Evolutionary conservation across 1,140 invertebrate species (phyloP).

Genomic region (Thaumetopoea pityocampa): DNA sequence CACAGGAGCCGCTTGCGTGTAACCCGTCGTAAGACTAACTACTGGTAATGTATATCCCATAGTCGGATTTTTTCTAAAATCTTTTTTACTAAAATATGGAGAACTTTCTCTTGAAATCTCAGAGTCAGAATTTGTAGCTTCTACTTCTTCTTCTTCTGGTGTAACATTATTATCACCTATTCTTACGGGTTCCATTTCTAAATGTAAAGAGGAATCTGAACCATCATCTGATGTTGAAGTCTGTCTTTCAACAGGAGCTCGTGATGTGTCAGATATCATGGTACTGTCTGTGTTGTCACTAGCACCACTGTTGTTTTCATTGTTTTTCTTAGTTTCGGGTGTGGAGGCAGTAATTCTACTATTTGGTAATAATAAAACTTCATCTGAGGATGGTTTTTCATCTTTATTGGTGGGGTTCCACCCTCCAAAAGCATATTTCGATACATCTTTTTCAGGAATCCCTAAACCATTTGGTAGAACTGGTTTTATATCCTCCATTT

Average conservation of each 20-base stretch:
- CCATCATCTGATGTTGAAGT: constrained; percentile 57
- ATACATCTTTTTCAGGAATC: constrained; percentile 60
- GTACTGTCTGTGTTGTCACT: constrained; percentile 70
- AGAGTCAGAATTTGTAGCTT: constrained; percentile 38
- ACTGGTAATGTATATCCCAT: constrained; percentile 55
- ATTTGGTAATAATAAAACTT: constrained; percentile 59
- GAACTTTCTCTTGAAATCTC: constrained; percentile 42
- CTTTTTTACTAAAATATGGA: constrained; percentile 43
- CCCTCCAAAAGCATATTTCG: constrained; percentile 51
- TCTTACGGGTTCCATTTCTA: constrained; percentile 46
- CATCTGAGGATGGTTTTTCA: constrained; percentile 61
- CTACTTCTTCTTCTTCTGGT: constrained; percentile 38
- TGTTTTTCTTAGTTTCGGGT: constrained; percentile 51
- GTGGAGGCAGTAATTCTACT: constrained; percentile 40
- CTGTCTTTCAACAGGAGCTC: constrained; percentile 46
- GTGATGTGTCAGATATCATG: constrained; percentile 55
- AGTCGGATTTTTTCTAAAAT: constrained; percentile 48
- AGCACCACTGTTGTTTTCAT: constrained; percentile 49
- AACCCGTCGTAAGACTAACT: constrained; percentile 39
- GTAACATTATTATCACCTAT: constrained; percentile 29
- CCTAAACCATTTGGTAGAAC: constrained; percentile 60
- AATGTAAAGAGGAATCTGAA: constrained; percentile 53
- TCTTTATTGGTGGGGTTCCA: constrained; percentile 64
- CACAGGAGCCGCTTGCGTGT: constrained; percentile 46
- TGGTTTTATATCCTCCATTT: constrained; percentile 71